Percentiles rank a stretch among this genome's conserved stretches.
phyloP scores from a whole-genome alignment of 2,888 invertebrate species.

The Sycophila texana region DNA sequence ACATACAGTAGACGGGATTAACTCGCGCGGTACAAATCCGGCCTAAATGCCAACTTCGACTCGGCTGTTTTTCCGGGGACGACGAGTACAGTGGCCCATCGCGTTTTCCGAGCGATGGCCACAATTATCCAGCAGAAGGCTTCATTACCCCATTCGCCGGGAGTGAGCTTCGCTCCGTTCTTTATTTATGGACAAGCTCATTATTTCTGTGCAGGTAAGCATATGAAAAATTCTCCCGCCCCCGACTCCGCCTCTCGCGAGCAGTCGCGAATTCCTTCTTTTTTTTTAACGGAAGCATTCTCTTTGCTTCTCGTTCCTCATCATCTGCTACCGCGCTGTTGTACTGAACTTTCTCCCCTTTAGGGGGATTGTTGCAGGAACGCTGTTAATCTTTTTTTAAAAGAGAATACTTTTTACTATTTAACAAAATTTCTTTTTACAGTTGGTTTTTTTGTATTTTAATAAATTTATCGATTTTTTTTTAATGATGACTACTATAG shows the following conservation, averaged over 20 bases:
- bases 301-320: slow-evolving; percentile 2
- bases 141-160: slow-evolving; percentile 72
- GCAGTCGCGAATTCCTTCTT: slow-evolving; percentile 8
- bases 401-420: neutral
- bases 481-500: no score
- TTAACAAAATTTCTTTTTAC: slow-evolving; percentile 3
- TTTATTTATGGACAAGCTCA: slow-evolving; percentile 75
- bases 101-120: slow-evolving; percentile 66
- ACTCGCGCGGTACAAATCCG: slow-evolving; percentile 13
- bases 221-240: slow-evolving; percentile 72
- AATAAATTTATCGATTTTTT: no score
- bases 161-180: slow-evolving; percentile 68
- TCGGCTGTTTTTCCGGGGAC: no score
- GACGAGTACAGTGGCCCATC: slow-evolving; percentile 55
- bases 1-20: slow-evolving; percentile 6
- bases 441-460: neutral
- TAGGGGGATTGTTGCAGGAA: neutral
- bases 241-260: neutral
- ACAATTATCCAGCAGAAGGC: slow-evolving; percentile 73
- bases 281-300: neutral
- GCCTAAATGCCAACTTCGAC: slow-evolving; percentile 23
- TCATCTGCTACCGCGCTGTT: neutral
- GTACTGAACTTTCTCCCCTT: neutral
- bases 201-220: slow-evolving; percentile 75
- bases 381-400: neutral